phyloP scores from a whole-genome alignment of 2,888 invertebrate species.

The Ommatoiulus sabulosus region DNA sequence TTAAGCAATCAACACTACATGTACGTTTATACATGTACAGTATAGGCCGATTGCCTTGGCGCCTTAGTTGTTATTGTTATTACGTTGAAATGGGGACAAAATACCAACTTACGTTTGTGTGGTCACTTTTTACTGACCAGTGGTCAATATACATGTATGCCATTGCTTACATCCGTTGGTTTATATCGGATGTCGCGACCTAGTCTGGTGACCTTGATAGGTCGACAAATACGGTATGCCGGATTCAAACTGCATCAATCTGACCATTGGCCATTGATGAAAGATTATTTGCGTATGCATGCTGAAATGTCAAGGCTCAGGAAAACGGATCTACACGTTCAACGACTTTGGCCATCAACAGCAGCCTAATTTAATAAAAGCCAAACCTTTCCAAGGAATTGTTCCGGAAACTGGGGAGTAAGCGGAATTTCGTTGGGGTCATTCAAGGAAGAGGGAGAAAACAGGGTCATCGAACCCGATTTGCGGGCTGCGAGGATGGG shows the following conservation, averaged over 20 bases:
- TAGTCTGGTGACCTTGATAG: no score
- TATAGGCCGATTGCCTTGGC: neutral
- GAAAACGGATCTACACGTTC: neutral
- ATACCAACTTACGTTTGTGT: neutral
- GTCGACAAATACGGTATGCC: no score
- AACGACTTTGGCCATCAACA: neutral
- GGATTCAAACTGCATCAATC: no score
- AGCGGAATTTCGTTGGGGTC: conserved; percentile 20
- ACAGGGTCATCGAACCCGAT: neutral
- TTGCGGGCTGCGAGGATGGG: neutral
- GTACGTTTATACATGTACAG: neutral
- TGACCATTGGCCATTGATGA: no score
- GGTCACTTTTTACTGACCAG: neutral
- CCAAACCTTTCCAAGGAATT: conserved; percentile 14
- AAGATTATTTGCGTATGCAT: no score
- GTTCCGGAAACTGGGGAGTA: conserved; percentile 11
- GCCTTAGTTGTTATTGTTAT: neutral
- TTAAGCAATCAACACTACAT: no score
- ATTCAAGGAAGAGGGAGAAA: neutral
- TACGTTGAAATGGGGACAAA: neutral
- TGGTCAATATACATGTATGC: no score
- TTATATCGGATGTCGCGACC: no score
- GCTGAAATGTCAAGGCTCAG: neutral
- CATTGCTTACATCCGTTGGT: no score
- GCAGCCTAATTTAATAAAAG: neutral